phyloP scores from a whole-genome alignment of 2,888 invertebrate species.

The Microchrysa polita region DNA sequence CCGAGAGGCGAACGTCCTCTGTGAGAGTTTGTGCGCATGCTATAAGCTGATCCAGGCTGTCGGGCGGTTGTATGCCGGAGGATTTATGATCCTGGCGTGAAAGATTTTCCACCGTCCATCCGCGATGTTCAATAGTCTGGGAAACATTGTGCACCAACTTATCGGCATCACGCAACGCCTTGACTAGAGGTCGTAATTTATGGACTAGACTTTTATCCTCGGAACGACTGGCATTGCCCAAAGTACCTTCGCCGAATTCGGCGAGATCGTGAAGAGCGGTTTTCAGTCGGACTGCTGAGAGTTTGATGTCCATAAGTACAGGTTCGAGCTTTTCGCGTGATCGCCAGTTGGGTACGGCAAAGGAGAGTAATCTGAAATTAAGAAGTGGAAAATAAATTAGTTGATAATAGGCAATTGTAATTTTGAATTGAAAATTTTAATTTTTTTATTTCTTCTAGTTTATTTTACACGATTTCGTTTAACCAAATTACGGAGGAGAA shows the following conservation, averaged over 20 bases:
- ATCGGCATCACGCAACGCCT: conserved; percentile 82
- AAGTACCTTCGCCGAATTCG: conserved; percentile 87
- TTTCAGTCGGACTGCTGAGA: conserved; percentile 79
- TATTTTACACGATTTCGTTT: too few relatives aligned
- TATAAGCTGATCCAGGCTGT: conserved; percentile 88
- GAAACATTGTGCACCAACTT: conserved; percentile 81
- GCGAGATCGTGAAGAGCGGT: conserved; percentile 87
- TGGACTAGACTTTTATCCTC: conserved; percentile 80
- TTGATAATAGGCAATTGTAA: too few relatives aligned
- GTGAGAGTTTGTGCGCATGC: conserved; percentile 87
- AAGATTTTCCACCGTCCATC: conserved; percentile 80
- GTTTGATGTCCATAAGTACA: conserved; percentile 83
- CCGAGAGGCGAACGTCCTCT: conserved; percentile 88
- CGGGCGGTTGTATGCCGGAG: conserved; percentile 67
- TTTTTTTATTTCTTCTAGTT: too few relatives aligned
- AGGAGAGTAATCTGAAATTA: conserved; percentile 69
- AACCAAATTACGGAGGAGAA: too few relatives aligned
- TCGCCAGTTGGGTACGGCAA: conserved; percentile 85
- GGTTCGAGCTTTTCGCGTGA: conserved; percentile 80
- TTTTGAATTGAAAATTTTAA: too few relatives aligned
- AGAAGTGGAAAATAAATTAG: background rate
- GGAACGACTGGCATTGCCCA: conserved; percentile 85
- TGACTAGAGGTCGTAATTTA: conserved; percentile 81
- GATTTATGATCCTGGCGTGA: conserved; percentile 65
- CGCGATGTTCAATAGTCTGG: conserved; percentile 76